Percentiles rank a stretch among this genome's conserved stretches.
Evolutionary conservation across 2,113 vertebrate species (phyloP).

Genomic region (Seriola dumerili): DNA sequence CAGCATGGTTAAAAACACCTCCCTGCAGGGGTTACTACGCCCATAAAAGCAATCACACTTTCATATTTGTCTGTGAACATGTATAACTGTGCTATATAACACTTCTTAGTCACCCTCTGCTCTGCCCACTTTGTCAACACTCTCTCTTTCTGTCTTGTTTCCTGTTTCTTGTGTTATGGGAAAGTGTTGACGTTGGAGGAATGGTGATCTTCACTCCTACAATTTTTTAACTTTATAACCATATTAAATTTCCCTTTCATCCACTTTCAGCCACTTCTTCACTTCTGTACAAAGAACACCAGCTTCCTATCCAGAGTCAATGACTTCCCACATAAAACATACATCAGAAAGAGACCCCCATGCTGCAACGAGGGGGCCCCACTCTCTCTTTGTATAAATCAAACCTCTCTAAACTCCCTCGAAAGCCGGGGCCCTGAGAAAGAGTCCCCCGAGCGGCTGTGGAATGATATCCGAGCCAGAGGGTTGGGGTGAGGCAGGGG

Average conservation of each 20-base stretch:
- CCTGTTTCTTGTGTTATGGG: conserved; percentile 61
- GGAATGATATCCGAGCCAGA: conserved; percentile 75
- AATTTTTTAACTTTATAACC: conserved; percentile 35
- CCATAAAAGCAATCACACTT: conserved; percentile 11
- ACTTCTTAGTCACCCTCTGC: conserved; percentile 45
- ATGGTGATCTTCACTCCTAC: not conserved
- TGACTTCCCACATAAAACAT: conserved; percentile 75
- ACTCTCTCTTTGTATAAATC: conserved; percentile 78
- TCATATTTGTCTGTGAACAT: conserved; percentile 20
- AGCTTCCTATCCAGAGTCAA: conserved; percentile 62
- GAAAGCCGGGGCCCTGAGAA: conserved; percentile 74
- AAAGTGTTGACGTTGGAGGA: conserved; percentile 20
- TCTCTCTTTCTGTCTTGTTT: conserved; percentile 16
- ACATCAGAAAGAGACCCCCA: conserved; percentile 73
- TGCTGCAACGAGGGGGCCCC: conserved; percentile 66
- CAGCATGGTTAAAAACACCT: conserved; percentile 61
- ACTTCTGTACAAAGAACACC: conserved; percentile 41
- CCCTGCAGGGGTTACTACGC: conserved; percentile 19
- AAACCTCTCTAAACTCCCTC: conserved; percentile 64
- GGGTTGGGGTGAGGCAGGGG: conserved; percentile 68
- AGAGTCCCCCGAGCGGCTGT: conserved; percentile 59
- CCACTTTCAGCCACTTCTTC: conserved; percentile 43
- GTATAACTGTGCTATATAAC: conserved; percentile 20
- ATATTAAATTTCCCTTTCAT: conserved; percentile 33
- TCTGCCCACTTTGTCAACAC: conserved; percentile 50